A percentile compares a stretch with the other conserved stretches of the same genome.
Conservation (phyloP, 1,140 invertebrate genomes). For the Trichogramma pretiosum region DNA sequence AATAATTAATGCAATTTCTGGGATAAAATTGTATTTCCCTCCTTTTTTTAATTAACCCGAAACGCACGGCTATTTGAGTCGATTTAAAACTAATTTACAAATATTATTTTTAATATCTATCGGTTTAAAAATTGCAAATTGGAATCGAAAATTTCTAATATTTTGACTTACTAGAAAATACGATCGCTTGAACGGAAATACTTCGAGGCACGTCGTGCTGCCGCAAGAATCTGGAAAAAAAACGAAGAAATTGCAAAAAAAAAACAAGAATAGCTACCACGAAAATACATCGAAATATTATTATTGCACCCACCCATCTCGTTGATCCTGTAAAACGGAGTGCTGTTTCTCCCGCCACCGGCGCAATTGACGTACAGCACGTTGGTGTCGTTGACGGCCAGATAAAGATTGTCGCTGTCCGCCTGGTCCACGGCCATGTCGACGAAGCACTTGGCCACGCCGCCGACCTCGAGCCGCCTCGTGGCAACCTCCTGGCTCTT, state of each 20-base stretch:
- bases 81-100: too few relatives aligned
- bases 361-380: slow-evolving; percentile 48
- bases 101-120: too few relatives aligned
- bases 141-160: slow-evolving; percentile 3
- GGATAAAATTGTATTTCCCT: too few relatives aligned
- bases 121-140: too few relatives aligned
- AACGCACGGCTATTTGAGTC: too few relatives aligned
- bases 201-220: slow-evolving; percentile 42
- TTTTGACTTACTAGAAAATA: slow-evolving; percentile 45
- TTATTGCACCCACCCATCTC: slow-evolving; percentile 38
- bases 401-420: slow-evolving; percentile 48
- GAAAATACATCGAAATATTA: slow-evolving; percentile 4
- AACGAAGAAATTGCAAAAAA: slow-evolving; percentile 3
- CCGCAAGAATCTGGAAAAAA: slow-evolving; percentile 33
- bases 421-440: slow-evolving; percentile 46
- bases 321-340: slow-evolving; percentile 39
- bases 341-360: slow-evolving; percentile 41
- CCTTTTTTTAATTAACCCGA: too few relatives aligned
- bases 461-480: slow-evolving; percentile 19
- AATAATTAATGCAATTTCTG: too few relatives aligned
- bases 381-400: slow-evolving; percentile 47
- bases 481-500: slow-evolving; percentile 37
- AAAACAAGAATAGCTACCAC: not conserved
- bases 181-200: slow-evolving; percentile 48
- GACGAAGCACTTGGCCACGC: slow-evolving; percentile 29